Conservation (phyloP, 2,888 invertebrate species). For the Acheta domesticus region DNA sequence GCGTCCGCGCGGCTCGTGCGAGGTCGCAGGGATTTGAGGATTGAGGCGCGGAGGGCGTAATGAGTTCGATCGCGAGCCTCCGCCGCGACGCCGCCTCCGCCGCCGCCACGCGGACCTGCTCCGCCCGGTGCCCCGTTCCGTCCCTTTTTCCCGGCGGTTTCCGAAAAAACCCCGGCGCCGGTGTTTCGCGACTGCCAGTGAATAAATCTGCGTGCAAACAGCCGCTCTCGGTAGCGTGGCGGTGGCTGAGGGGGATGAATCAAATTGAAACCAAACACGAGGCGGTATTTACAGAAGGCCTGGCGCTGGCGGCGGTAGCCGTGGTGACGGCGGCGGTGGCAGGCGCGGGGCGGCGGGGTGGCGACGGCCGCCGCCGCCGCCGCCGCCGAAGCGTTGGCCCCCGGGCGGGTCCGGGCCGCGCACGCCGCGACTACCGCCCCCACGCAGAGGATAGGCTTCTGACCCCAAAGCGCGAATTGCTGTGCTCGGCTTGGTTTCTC, state of each 20-base stretch:
- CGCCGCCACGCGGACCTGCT: too few relatives aligned
- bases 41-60: neutral
- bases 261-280: constrained; percentile 3
- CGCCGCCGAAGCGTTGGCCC: too few relatives aligned
- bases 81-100: too few relatives aligned
- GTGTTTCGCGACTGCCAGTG: constrained; percentile 12
- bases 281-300: constrained; percentile 6
- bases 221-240: neutral
- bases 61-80: neutral
- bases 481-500: too few relatives aligned
- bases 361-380: too few relatives aligned
- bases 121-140: too few relatives aligned
- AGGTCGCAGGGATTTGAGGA: neutral
- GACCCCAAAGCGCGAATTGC: too few relatives aligned
- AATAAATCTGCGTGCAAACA: constrained; percentile 11
- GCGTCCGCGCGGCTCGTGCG: neutral
- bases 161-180: neutral
- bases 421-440: too few relatives aligned
- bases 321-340: too few relatives aligned
- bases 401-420: too few relatives aligned
- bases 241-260: constrained; percentile 18
- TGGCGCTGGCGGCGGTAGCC: neutral
- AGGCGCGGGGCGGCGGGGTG: too few relatives aligned
- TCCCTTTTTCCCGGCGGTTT: neutral
- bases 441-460: too few relatives aligned